Evolutionary conservation across 2,888 invertebrate species (phyloP).

Genomic region (Temnothorax ravouxi): DNA sequence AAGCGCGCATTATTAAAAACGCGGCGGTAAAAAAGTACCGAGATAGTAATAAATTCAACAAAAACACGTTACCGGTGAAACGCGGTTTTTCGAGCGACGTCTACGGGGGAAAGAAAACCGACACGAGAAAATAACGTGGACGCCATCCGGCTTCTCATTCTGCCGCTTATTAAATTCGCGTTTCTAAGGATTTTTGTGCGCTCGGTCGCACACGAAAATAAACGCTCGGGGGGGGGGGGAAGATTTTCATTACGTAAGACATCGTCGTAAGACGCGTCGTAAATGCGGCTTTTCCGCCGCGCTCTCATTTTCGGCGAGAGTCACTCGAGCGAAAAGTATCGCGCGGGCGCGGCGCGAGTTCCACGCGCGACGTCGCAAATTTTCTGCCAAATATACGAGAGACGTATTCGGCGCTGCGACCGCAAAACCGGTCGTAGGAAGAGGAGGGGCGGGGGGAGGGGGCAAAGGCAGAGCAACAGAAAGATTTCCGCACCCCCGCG

Average conservation of each 20-base stretch:
- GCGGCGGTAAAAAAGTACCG: neutral
- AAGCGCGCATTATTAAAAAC: constrained; percentile 29
- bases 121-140: neutral
- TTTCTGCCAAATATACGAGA: constrained; percentile 52
- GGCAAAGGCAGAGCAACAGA: constrained; percentile 60
- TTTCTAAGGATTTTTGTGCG: constrained; percentile 43
- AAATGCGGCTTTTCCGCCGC: constrained; percentile 55
- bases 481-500: constrained; percentile 79
- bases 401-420: neutral
- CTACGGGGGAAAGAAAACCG: constrained; percentile 13
- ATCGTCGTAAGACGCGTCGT: constrained; percentile 32
- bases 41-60: neutral
- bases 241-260: constrained; percentile 44
- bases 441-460: neutral
- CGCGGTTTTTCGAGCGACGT: constrained; percentile 11
- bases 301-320: constrained; percentile 60
- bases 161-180: constrained; percentile 59
- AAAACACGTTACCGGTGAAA: neutral
- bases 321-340: constrained; percentile 61
- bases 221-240: constrained; percentile 41
- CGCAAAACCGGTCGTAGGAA: constrained; percentile 21
- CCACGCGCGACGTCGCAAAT: constrained; percentile 56
- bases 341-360: constrained; percentile 54
- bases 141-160: constrained; percentile 16
- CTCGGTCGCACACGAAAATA: constrained; percentile 38